Evolutionary conservation across 2,888 invertebrate genomes (phyloP).

Genomic region (Drosophila algonquin): DNA sequence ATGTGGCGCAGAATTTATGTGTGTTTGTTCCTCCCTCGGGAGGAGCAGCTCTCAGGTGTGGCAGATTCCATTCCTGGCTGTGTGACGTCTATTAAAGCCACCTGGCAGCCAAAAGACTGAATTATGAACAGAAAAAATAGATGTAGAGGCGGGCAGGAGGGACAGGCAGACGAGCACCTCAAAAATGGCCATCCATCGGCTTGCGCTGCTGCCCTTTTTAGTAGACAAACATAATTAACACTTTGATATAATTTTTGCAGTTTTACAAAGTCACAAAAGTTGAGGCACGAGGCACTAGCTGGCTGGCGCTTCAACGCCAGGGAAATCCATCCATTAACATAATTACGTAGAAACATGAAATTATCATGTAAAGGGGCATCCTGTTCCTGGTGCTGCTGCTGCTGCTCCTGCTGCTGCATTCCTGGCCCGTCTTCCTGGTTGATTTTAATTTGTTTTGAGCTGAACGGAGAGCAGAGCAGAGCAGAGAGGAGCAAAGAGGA

Average conservation of each 20-base stretch:
- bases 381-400: constrained; percentile 25
- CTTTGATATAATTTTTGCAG: constrained; percentile 71
- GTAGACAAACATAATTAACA: constrained; percentile 70
- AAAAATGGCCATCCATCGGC: constrained; percentile 38
- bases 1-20: constrained; percentile 64
- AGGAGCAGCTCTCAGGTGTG: neutral
- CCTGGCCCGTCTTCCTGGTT: constrained; percentile 49
- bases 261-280: constrained; percentile 58
- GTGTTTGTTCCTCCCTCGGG: neutral
- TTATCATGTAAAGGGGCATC: constrained; percentile 66
- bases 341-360: constrained; percentile 70
- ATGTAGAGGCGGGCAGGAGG: too few species aligned
- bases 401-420: constrained; percentile 29
- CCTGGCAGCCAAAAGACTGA: constrained; percentile 40
- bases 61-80: neutral
- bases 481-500: constrained; percentile 48
- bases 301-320: constrained; percentile 16
- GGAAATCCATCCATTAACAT: constrained; percentile 71
- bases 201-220: constrained; percentile 3
- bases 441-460: constrained; percentile 76
- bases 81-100: constrained; percentile 21
- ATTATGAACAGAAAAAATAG: constrained; percentile 15
- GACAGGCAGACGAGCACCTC: too few species aligned
- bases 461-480: constrained; percentile 11
- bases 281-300: constrained; percentile 1